Evolutionary conservation across 1,140 invertebrate genomes (phyloP).

Genomic region (Drosophila littoralis): DNA sequence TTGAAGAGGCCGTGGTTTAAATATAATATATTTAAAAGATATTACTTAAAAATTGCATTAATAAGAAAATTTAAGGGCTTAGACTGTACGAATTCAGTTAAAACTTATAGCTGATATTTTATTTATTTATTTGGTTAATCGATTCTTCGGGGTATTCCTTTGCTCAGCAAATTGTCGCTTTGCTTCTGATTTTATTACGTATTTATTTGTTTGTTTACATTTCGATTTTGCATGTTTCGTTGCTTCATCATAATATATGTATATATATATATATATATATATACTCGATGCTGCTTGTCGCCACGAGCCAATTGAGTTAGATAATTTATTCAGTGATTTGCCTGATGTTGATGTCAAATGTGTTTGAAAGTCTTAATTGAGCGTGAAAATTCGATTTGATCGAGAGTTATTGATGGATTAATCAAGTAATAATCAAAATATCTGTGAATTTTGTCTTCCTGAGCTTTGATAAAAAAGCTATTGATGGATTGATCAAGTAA

Average conservation of each 20-base stretch:
- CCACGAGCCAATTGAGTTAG: conserved; percentile 35
- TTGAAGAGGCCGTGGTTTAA: too few relatives aligned
- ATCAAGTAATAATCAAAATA: neutral
- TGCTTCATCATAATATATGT: conserved; percentile 45
- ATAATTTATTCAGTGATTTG: conserved; percentile 31
- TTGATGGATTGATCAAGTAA: neutral
- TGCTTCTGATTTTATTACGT: conserved; percentile 54
- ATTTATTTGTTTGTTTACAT: conserved; percentile 77
- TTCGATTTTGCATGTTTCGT: conserved; percentile 59
- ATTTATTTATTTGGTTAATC: conserved; percentile 5
- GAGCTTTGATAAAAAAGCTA: too few relatives aligned
- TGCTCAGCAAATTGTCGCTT: conserved; percentile 4
- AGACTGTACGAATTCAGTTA: too few relatives aligned
- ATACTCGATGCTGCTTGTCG: conserved; percentile 27
- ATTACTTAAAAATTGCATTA: too few relatives aligned
- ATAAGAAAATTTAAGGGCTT: too few relatives aligned
- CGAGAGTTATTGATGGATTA: neutral
- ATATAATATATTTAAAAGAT: too few relatives aligned
- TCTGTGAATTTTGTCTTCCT: too few relatives aligned
- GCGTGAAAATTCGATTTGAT: neutral
- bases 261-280: conserved; percentile 15
- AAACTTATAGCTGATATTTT: neutral
- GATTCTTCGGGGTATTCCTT: too few relatives aligned
- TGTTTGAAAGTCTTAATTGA: neutral
- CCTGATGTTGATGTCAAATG: conserved; percentile 4